Evolutionary conservation across 1,140 invertebrate genomes (phyloP), one percentile per base, ranked within the genome.

Genomic region (Arion vulgaris): DNA sequence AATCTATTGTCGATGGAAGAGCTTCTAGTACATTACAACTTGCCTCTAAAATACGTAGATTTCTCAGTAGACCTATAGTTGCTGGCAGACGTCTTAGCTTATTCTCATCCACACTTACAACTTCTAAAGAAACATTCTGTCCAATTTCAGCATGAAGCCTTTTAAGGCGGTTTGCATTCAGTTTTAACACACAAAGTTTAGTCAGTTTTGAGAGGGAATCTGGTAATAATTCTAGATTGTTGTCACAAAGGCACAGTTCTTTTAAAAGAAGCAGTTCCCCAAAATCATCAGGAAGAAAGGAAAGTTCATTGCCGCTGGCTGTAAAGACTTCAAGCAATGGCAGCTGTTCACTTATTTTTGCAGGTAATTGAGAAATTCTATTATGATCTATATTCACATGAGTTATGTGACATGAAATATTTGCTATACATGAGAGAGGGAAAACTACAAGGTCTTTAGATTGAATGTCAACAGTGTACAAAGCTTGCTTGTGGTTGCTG

Each of bases 81-180:
- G 74, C 74, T 53, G 74, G 74, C 34, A 76, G 26, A 26, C 49
- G n/a, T 53, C 53, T 76, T 32, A 76, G 49, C 41, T 57, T 49
- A n/a, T 76, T 76, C 13, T 49, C 74, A 76, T 76, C 74, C 26
- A 76, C 74, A 51, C 49, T 53, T 19, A 76, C 2, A 53, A 76
- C 36, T 28, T 51, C 49, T 53, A 76, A 57, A 36, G 17, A 51
- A 41, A 11, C 34, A 32, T 76, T 76, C n/a, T 76, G 74, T 13
- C 74, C 74, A 53, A 76, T 76, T 76, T 76, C 74, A 28, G 41
- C 32, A 45, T 76, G 36, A 28, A 76, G 74, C 9, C 41, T 49
- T 36, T 36, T 76, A 1, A 76, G 23, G 7, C 5, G 28, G 32
- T 76, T 76, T n/a, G 74, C 74, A 76, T 57, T 49, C 17, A 76